A percentile compares a stretch with the other conserved stretches of the same genome.
These are phyloP conservation scores for human (Homo sapiens) DNA, from an alignment of 2,113 vertebrate species.

Conservation along the genomic window DNA sequence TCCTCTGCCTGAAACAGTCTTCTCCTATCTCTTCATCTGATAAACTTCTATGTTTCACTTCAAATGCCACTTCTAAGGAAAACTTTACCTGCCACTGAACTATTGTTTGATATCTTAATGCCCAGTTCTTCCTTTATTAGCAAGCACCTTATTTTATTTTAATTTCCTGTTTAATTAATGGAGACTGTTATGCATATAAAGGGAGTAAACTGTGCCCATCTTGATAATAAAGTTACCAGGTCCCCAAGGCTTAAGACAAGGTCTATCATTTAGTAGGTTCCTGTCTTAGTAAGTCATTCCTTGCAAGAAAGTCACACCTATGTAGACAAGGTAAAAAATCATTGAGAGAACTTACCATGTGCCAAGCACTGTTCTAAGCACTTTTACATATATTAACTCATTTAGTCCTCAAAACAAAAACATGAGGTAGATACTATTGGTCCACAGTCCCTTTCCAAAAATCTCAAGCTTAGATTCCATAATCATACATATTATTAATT, in stretches of 20 bases:
- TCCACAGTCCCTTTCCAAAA: neutral
- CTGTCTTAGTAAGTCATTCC: neutral
- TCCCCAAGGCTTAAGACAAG: neutral
- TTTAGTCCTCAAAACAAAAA: conserved; percentile 28
- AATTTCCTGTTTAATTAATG: neutral
- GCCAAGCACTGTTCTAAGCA: neutral
- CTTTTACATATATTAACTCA: neutral
- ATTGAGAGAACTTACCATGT: neutral
- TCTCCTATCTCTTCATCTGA: neutral
- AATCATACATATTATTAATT: neutral
- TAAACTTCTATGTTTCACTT: neutral
- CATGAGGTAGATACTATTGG: neutral
- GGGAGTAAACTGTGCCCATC: neutral
- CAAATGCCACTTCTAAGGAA: neutral
- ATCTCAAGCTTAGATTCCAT: neutral
- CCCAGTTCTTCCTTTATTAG: neutral
- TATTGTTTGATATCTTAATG: neutral
- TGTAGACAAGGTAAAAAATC: neutral
- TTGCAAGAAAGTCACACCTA: neutral
- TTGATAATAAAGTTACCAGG: neutral
- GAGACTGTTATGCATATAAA: neutral
- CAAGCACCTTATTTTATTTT: neutral
- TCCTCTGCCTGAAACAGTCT: neutral
- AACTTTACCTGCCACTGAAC: neutral
- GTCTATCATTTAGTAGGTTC: neutral